Conservation (phyloP, 2,888 invertebrate species). For the Epinotia ramella region DNA sequence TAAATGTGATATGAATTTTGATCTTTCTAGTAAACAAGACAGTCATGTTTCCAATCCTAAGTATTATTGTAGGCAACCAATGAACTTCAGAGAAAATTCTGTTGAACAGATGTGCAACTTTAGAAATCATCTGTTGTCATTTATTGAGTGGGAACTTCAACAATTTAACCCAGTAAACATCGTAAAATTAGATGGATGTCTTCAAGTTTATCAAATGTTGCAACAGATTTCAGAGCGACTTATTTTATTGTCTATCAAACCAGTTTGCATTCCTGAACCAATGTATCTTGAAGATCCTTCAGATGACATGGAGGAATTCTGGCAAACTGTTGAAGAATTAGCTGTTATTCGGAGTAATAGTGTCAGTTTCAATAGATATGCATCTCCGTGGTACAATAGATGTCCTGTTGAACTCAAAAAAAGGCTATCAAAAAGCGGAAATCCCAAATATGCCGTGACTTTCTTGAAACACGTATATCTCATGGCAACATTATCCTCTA, state of each 20-base stretch:
- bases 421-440: conserved; percentile 81
- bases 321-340: conserved; percentile 65
- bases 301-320: conserved; percentile 75
- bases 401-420: conserved; percentile 87
- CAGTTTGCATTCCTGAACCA: conserved; percentile 73
- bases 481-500: conserved; percentile 80
- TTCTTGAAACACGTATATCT: conserved; percentile 87
- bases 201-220: conserved; percentile 77
- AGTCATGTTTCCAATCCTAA: conserved; percentile 65
- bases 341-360: conserved; percentile 61
- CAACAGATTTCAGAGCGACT: conserved; percentile 76
- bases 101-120: conserved; percentile 81
- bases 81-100: conserved; percentile 75
- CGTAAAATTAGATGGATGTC: conserved; percentile 86
- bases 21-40: conserved; percentile 60
- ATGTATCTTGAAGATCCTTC: conserved; percentile 68
- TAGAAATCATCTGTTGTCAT: conserved; percentile 70
- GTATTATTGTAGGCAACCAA: conserved; percentile 78
- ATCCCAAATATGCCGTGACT: conserved; percentile 82
- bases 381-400: conserved; percentile 85
- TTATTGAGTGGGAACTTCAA: conserved; percentile 80
- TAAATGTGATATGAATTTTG: conserved; percentile 62
- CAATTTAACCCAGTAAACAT: conserved; percentile 82
- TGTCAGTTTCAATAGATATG: conserved; percentile 65
- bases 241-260: conserved; percentile 60